These are phyloP conservation scores for Xenotilapia longispinis DNA, from an alignment of 2,113 vertebrate species.

Conservation along the genomic window DNA sequence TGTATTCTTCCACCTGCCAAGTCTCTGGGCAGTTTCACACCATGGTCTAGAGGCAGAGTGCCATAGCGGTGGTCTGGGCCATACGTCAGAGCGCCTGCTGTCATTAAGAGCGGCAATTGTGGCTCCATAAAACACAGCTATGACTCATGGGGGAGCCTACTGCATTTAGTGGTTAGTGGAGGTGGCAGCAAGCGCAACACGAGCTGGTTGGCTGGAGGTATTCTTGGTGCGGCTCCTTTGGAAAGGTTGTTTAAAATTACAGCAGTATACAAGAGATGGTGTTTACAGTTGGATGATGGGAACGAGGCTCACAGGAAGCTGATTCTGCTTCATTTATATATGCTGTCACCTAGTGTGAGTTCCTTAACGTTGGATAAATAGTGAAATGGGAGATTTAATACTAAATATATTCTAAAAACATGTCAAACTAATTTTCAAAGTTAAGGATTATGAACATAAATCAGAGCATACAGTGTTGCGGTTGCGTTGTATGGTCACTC, in stretches of 20 bases:
- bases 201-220: slow-evolving; percentile 17
- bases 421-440: not conserved
- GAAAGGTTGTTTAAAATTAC: not conserved
- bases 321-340: not conserved
- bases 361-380: not conserved
- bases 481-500: not conserved
- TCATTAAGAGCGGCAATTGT: slow-evolving; percentile 52
- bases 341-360: not conserved
- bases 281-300: not conserved
- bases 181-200: slow-evolving; percentile 50
- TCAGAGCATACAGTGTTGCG: not conserved
- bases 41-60: slow-evolving; percentile 13
- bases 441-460: not conserved
- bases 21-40: slow-evolving; percentile 9
- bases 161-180: slow-evolving; percentile 56
- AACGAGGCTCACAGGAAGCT: not conserved
- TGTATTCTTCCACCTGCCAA: slow-evolving; percentile 12
- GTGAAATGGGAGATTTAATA: not conserved
- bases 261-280: not conserved
- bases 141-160: slow-evolving; percentile 51
- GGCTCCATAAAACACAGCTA: slow-evolving; percentile 55
- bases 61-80: slow-evolving; percentile 51
- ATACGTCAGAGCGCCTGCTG: slow-evolving; percentile 38
- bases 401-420: not conserved
- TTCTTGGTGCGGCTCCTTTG: slow-evolving; percentile 6